Evolutionary conservation across 35 echinoderm and acorn worm genomes (phyloP).

Genomic region (Amphiura filiformis): DNA sequence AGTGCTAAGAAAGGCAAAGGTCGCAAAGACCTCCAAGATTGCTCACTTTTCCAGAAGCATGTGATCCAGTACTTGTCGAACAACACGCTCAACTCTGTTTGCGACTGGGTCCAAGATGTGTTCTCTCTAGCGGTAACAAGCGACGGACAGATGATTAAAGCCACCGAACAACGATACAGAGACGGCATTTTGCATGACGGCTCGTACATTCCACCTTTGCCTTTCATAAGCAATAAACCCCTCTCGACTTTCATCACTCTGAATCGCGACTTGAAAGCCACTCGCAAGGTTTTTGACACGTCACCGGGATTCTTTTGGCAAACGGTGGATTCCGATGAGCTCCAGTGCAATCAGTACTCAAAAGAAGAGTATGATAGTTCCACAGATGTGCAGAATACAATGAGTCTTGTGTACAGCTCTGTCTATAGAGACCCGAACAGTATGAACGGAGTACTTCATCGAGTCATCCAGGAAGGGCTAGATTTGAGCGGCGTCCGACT

Average conservation of each 20-base stretch:
- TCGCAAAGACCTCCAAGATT: slow-evolving; percentile 34
- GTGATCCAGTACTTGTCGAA: slow-evolving; percentile 63
- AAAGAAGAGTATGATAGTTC: slow-evolving; percentile 47
- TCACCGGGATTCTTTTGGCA: slow-evolving; percentile 85
- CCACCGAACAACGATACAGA: neutral
- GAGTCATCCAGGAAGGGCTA: slow-evolving; percentile 76
- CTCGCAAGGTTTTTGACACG: slow-evolving; percentile 47
- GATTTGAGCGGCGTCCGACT: slow-evolving; percentile 71
- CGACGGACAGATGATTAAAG: slow-evolving; percentile 3
- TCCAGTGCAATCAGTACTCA: slow-evolving; percentile 12
- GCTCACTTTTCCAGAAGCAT: slow-evolving; percentile 56
- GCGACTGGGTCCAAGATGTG: slow-evolving; percentile 49
- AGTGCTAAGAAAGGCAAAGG: slow-evolving; percentile 31
- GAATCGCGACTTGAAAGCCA: slow-evolving; percentile 12
- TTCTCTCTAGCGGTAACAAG: slow-evolving; percentile 21
- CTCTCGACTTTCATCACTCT: slow-evolving; percentile 59
- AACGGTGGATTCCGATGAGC: slow-evolving; percentile 68
- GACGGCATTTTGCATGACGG: slow-evolving; percentile 55
- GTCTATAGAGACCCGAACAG: slow-evolving; percentile 52
- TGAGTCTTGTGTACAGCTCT: slow-evolving; percentile 67
- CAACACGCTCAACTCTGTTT: slow-evolving; percentile 56
- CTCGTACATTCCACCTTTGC: slow-evolving; percentile 67
- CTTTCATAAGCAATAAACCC: slow-evolving; percentile 62
- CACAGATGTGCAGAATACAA: slow-evolving; percentile 78
- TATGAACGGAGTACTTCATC: slow-evolving; percentile 69